Base-by-base conservation (phyloP, 2,113 vertebrate species). In the Eptesicus fuscus region DNA sequence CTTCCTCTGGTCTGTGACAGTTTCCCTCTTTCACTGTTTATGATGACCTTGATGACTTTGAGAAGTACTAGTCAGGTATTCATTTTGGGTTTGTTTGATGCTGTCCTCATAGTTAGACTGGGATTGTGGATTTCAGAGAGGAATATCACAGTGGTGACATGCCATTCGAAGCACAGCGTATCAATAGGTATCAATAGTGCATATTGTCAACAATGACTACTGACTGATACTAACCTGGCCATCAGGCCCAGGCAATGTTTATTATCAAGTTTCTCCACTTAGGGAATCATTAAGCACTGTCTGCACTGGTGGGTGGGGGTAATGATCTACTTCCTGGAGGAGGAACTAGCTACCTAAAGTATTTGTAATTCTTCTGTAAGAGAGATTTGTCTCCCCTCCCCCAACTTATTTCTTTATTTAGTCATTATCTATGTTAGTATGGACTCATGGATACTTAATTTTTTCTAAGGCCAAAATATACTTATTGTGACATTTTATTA, bases 401-500 rank as follows among this genome's bases (percentile, higher is more conserved):
- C 7, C n/a, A 7, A 37, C 76, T 61, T 30, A 85, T 80, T 94
- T 22, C 22, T 30, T 90, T 11, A 28, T 30, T 89, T 23, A 88
- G 13, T 73, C 20, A 4, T 89, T 74, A 56, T 90, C n/a, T 47
- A 2, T 90, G 37, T 56, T 23, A 69, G 2, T 37, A 40, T 69
- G 17, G 65, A 59, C 28, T 53, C 35, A 40, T 65, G 30, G 63
- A 65, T 7, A 73, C 11, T 42, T 42, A 28, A 14, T 73, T 79
- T 53, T 53, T 79, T 53, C 47, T 84, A 96, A 97, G 74, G 96
- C 84, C 97, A 97, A 91, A 93, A 96, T 95, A 85, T 96, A 95
- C 37, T 76, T 7, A 32, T 4, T 85, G 96, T 25, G 78, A 96
- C 9, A 97, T 97, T 98, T 98, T 97, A 97, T 95, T 97, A 74